Evolutionary conservation across 2,888 invertebrate species (phyloP).

Genomic region (Drepanosiphum platanoidis): DNA sequence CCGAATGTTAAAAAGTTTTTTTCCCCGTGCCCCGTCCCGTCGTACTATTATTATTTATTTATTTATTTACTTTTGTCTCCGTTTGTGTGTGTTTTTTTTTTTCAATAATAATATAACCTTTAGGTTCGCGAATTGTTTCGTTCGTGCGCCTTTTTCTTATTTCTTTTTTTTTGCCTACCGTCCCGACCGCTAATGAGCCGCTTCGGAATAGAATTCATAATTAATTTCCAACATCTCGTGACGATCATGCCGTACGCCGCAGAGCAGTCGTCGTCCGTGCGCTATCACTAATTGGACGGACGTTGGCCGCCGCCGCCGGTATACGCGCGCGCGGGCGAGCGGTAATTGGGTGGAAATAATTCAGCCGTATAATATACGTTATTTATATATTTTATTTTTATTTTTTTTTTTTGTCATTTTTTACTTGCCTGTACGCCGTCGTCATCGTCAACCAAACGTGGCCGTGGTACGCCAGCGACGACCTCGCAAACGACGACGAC

Average conservation of each 20-base stretch:
- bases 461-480: no score
- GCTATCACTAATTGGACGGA: slow-evolving; percentile 53
- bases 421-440: neutral
- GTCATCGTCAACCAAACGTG: neutral
- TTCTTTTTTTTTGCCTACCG: neutral
- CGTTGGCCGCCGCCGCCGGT: neutral
- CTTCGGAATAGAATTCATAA: slow-evolving; percentile 54
- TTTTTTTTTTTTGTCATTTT: neutral
- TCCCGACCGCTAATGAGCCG: slow-evolving; percentile 51
- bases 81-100: no score
- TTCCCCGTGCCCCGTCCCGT: neutral
- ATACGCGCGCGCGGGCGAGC: neutral
- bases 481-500: neutral
- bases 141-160: neutral
- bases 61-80: slow-evolving; percentile 11
- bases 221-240: slow-evolving; percentile 36
- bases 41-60: slow-evolving; percentile 38
- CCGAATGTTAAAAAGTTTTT: slow-evolving; percentile 57
- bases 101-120: no score
- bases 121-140: slow-evolving; percentile 10
- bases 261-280: neutral
- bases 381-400: slow-evolving; percentile 19
- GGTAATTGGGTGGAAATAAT: slow-evolving; percentile 54
- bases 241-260: slow-evolving; percentile 12
- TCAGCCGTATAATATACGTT: slow-evolving; percentile 19